phyloP scores from a whole-genome alignment of 2,113 vertebrate species.

The Python bivittatus region DNA sequence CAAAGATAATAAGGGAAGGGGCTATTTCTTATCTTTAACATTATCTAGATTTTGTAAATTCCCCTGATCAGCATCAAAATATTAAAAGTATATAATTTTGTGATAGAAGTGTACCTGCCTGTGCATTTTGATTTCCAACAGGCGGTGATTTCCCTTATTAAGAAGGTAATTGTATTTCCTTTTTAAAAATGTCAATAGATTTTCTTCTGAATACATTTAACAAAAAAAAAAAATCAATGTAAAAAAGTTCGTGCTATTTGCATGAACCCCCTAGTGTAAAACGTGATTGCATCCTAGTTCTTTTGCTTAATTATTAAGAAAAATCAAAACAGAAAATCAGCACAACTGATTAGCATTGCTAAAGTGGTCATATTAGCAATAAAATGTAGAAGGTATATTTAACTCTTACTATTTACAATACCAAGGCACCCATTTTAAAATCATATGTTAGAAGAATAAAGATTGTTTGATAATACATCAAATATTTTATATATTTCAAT shows the following conservation, averaged over 20 bases:
- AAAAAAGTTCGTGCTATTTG: slow-evolving; percentile 52
- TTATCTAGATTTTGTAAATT: background rate
- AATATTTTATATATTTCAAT: background rate
- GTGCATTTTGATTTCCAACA: slow-evolving; percentile 27
- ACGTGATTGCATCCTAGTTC: slow-evolving; percentile 78
- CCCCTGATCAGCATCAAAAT: slow-evolving; percentile 28
- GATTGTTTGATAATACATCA: slow-evolving; percentile 19
- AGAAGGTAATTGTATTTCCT: slow-evolving; percentile 41
- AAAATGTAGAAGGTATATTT: slow-evolving; percentile 64
- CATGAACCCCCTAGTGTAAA: slow-evolving; percentile 75
- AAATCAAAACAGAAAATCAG: slow-evolving; percentile 83
- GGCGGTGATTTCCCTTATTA: slow-evolving; percentile 47
- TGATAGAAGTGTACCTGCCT: slow-evolving; percentile 28
- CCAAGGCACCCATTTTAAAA: slow-evolving; percentile 8
- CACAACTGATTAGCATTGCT: slow-evolving; percentile 77
- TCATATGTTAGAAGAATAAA: background rate
- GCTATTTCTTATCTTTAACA: background rate
- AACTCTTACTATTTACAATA: slow-evolving; percentile 59
- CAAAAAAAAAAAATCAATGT: slow-evolving; percentile 55
- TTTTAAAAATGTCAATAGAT: slow-evolving; percentile 58
- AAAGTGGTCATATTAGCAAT: slow-evolving; percentile 70
- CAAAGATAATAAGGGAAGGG: background rate
- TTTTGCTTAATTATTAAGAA: slow-evolving; percentile 78
- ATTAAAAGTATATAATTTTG: background rate
- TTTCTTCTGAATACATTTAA: slow-evolving; percentile 62